Percentiles rank a stretch among this genome's conserved stretches.
Evolutionary conservation across 2,797 vertebrate genomes (phyloP).

Genomic region (Gymnoscopelus microlampas): DNA sequence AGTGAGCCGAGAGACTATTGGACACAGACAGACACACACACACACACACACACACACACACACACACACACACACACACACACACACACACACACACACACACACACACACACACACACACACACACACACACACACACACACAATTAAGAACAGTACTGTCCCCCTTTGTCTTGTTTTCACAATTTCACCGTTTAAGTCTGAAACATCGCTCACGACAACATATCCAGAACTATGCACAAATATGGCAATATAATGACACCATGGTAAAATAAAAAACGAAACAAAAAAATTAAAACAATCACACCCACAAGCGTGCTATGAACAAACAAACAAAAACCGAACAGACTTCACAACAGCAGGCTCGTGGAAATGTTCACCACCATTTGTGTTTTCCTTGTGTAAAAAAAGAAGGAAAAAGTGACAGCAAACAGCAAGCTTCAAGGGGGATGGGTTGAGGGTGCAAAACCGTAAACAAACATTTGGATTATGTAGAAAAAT

Average conservation of each 20-base stretch:
- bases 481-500: conserved; percentile 79
- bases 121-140: background rate
- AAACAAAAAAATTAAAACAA: background rate
- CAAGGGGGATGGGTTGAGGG: conserved; percentile 22
- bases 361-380: conserved; percentile 20
- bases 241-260: conserved; percentile 14
- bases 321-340: background rate
- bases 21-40: no score
- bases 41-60: no score
- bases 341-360: conserved; percentile 49
- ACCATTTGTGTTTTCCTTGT: conserved; percentile 14
- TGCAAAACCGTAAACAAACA: conserved; percentile 60
- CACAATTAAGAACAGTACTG: conserved; percentile 16
- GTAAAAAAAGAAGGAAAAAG: conserved; percentile 1
- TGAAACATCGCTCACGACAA: conserved; percentile 57
- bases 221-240: conserved; percentile 18
- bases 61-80: conserved; percentile 18
- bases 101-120: conserved; percentile 27
- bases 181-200: conserved; percentile 50
- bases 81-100: background rate
- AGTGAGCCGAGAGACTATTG: conserved; percentile 6
- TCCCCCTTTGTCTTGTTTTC: conserved; percentile 28
- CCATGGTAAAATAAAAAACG: conserved; percentile 6
- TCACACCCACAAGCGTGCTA: no score
- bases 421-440: conserved; percentile 25